A percentile compares a stretch with the other conserved stretches of the same genome.
phyloP scores from a whole-genome alignment of 2,888 invertebrate genomes.

The Coecobrya sp. region DNA sequence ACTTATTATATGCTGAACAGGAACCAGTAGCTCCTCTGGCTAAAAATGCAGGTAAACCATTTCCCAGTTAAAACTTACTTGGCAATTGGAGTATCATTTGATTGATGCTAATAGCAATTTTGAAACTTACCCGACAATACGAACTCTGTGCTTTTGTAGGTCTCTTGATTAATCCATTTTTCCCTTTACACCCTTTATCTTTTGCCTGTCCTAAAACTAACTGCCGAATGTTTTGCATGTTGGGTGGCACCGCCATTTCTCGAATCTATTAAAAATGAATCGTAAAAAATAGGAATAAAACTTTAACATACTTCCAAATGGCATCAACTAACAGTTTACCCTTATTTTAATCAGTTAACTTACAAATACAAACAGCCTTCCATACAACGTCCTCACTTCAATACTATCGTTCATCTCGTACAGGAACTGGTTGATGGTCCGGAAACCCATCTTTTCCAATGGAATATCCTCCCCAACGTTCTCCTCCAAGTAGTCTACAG shows the following conservation, averaged over 20 bases:
- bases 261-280: neutral
- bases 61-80: neutral
- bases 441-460: conserved; percentile 36
- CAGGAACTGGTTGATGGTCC: conserved; percentile 21
- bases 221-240: neutral
- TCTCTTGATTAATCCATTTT: neutral
- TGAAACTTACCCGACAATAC: neutral
- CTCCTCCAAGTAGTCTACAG: conserved; percentile 30
- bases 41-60: neutral
- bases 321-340: neutral
- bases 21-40: neutral
- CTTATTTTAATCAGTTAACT: neutral
- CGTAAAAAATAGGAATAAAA: neutral
- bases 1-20: neutral
- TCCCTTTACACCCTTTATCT: conserved; percentile 23
- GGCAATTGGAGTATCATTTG: neutral
- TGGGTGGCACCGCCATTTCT: neutral
- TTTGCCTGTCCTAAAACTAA: conserved; percentile 46
- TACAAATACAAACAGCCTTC: conserved; percentile 48
- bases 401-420: conserved; percentile 35
- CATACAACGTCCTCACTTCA: conserved; percentile 13
- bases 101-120: neutral
- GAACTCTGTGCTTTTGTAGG: neutral
- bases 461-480: conserved; percentile 23
- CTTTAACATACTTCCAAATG: neutral